Evolutionary conservation across 2,888 invertebrate species (phyloP).

Genomic region (Dermolepida albohirtum): DNA sequence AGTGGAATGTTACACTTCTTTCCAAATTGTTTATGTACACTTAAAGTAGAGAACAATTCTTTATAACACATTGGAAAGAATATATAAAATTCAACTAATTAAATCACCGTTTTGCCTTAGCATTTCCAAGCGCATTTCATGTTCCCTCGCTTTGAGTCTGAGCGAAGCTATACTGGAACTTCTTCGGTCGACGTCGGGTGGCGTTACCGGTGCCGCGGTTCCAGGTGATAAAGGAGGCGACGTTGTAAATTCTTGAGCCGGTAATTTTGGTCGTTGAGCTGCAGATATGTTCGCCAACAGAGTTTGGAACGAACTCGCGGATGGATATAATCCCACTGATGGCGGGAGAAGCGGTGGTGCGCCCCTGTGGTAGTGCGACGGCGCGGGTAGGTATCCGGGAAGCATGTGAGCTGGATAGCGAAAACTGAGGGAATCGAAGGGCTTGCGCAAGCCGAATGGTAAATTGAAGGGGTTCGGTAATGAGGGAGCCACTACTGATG

Average conservation of each 20-base stretch:
- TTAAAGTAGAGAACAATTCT: conserved; percentile 2
- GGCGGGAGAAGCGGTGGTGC: conserved; percentile 75
- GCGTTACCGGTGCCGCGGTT: conserved; percentile 60
- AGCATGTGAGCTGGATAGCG: conserved; percentile 75
- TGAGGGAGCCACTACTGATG: conserved; percentile 78
- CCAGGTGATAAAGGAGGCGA: conserved; percentile 71
- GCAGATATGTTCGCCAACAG: conserved; percentile 84
- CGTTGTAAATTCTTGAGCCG: conserved; percentile 68
- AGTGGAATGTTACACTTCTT: neutral
- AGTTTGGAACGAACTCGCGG: conserved; percentile 83
- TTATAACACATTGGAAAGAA: conserved; percentile 11
- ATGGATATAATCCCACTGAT: conserved; percentile 71
- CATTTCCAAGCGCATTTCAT: conserved; percentile 87
- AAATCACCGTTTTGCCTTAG: conserved; percentile 82
- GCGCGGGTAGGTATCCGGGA: conserved; percentile 70
- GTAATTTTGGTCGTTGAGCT: conserved; percentile 69
- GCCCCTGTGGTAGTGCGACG: conserved; percentile 68
- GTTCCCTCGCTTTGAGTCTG: conserved; percentile 88
- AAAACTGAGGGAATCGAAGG: conserved; percentile 80
- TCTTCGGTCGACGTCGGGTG: conserved; percentile 79
- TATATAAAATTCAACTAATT: conserved; percentile 74
- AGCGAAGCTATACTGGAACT: conserved; percentile 90
- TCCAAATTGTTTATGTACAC: conserved; percentile 14
- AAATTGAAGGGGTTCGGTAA: conserved; percentile 87
- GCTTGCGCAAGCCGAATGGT: conserved; percentile 80